Percentiles rank a stretch among this genome's conserved stretches.
Evolutionary conservation across 2,888 invertebrate genomes (phyloP).

Genomic region (Pammene fasciana): DNA sequence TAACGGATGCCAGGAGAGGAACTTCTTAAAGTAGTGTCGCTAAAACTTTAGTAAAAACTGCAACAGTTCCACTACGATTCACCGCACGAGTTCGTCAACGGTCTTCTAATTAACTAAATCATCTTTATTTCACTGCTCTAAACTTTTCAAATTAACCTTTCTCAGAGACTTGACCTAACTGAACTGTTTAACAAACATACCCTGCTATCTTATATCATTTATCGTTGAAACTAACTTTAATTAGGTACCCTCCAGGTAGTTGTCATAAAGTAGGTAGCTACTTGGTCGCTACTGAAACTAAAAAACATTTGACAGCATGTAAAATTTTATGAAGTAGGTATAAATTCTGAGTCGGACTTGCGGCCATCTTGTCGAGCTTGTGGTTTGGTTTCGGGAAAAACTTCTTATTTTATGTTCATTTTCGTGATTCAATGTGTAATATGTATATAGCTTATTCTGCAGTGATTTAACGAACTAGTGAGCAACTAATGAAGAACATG

Average conservation of each 20-base stretch:
- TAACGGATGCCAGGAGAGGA: conserved; percentile 16
- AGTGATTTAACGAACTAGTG: no score
- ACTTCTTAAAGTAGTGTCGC: conserved; percentile 19
- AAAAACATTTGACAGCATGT: not conserved
- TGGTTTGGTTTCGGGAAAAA: no score
- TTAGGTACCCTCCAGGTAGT: not conserved
- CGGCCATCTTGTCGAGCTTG: no score
- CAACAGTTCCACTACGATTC: not conserved
- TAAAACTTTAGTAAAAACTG: conserved; percentile 17
- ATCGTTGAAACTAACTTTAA: conserved; percentile 6
- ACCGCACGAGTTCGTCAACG: conserved; percentile 14
- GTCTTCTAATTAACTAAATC: conserved; percentile 31
- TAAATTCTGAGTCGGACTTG: no score
- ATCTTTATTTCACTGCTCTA: conserved; percentile 27
- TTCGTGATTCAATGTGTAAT: no score
- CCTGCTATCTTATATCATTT: conserved; percentile 5
- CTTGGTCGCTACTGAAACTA: not conserved
- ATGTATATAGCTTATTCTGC: no score
- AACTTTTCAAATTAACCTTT: conserved; percentile 33
- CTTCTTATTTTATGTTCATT: no score
- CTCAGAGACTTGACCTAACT: conserved; percentile 4
- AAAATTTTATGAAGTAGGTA: no score
- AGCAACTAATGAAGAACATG: no score
- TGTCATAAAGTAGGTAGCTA: not conserved
- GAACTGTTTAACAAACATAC: conserved; percentile 13